These are phyloP conservation scores for Tenthredo distinguenda DNA, from an alignment of 2,888 invertebrate genomes.

Conservation along the genomic window DNA sequence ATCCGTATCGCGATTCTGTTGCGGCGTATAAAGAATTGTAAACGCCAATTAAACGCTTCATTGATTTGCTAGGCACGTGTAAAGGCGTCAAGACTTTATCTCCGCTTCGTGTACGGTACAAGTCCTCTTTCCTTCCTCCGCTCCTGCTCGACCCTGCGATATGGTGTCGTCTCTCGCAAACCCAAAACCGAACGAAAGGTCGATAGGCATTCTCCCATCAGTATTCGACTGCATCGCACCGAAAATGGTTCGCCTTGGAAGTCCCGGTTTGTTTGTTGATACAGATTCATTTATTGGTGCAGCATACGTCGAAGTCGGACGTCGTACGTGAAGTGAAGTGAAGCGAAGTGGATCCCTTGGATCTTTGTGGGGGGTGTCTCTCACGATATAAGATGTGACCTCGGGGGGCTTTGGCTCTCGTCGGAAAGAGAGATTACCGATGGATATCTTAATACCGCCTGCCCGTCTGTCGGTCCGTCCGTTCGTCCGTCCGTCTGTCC, in stretches of 20 bases:
- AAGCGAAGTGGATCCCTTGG: background rate
- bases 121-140: background rate
- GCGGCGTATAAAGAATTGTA: conserved; percentile 75
- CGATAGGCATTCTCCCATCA: background rate
- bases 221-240: background rate
- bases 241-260: background rate
- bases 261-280: conserved; percentile 1
- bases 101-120: background rate
- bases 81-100: conserved; percentile 51
- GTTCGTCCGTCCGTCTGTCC: conserved; percentile 19
- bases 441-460: conserved; percentile 68
- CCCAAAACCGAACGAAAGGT: too few relatives aligned
- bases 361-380: conserved; percentile 67
- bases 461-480: conserved; percentile 38
- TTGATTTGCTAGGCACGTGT: conserved; percentile 51
- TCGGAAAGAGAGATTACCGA: conserved; percentile 65
- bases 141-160: background rate
- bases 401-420: conserved; percentile 58
- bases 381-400: conserved; percentile 69
- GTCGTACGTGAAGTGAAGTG: too few relatives aligned
- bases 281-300: conserved; percentile 15
- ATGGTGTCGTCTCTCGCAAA: background rate
- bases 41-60: conserved; percentile 76
- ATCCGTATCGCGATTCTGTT: conserved; percentile 73
- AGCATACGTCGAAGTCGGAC: background rate